Evolutionary conservation across 1,140 invertebrate species (phyloP).

Genomic region (Philopotamus ludificatus): DNA sequence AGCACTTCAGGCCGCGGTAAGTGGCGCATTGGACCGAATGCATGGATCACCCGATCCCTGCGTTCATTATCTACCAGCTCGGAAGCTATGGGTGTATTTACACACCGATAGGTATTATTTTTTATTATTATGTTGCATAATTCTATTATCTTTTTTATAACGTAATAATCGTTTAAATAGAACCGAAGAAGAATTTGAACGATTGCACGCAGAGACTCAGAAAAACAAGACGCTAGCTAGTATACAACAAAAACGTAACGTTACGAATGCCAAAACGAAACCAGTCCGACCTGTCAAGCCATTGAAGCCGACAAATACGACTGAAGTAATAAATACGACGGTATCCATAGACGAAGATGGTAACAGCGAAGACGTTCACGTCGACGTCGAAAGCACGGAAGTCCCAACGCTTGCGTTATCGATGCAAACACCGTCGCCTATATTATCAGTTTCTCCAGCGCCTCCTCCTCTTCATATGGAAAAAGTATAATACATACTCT

Average conservation of each 20-base stretch:
- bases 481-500: background rate
- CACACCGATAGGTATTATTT: constrained; percentile 66
- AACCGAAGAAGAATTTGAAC: constrained; percentile 74
- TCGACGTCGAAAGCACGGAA: constrained; percentile 36
- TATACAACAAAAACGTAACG: constrained; percentile 12
- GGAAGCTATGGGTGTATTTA: constrained; percentile 89
- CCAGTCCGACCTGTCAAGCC: constrained; percentile 6
- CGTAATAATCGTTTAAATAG: constrained; percentile 44
- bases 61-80: constrained; percentile 84
- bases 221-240: constrained; percentile 31
- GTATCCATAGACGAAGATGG: background rate
- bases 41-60: constrained; percentile 89
- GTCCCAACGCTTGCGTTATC: background rate
- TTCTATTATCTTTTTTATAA: background rate
- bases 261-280: background rate
- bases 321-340: background rate
- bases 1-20: constrained; percentile 80
- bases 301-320: background rate
- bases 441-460: background rate
- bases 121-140: too few relatives aligned
- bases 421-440: background rate
- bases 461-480: background rate
- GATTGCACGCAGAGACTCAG: constrained; percentile 60
- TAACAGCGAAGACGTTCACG: constrained; percentile 31
- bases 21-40: constrained; percentile 82